Conservation (phyloP, 2,797 vertebrate species). For the Takifugu rubripes region DNA sequence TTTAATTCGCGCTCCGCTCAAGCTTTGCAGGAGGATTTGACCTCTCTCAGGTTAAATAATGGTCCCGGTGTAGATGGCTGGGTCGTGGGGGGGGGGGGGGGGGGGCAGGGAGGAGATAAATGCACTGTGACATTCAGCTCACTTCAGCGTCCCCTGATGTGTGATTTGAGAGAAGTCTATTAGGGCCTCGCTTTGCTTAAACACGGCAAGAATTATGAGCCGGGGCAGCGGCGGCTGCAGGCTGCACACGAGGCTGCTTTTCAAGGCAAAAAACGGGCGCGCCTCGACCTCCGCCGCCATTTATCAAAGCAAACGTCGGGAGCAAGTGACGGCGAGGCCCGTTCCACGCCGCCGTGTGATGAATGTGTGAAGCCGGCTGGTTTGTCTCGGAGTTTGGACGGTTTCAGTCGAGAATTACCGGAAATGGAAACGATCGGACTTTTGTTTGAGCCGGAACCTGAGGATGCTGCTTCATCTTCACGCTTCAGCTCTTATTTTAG, state of each 20-base stretch:
- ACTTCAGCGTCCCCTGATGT: constrained; percentile 62
- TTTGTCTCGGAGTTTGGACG: too few relatives aligned
- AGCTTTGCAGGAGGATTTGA: constrained; percentile 67
- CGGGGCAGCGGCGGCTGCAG: constrained; percentile 57
- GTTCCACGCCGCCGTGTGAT: constrained; percentile 15
- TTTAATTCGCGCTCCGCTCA: constrained; percentile 58
- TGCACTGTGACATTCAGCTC: constrained; percentile 69
- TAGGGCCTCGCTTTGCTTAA: constrained; percentile 68
- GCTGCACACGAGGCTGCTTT: constrained; percentile 35
- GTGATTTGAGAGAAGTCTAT: constrained; percentile 72
- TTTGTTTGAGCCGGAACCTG: too few relatives aligned
- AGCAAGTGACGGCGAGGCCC: constrained; percentile 23
- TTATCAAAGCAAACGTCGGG: constrained; percentile 45
- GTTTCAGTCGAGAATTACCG: too few relatives aligned
- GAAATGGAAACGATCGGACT: too few relatives aligned
- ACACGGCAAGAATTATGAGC: constrained; percentile 71
- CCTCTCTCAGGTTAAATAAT: constrained; percentile 74
- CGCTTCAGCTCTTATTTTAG: constrained; percentile 20
- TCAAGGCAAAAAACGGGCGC: constrained; percentile 38
- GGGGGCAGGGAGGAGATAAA: constrained; percentile 64
- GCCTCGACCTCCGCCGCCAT: constrained; percentile 34
- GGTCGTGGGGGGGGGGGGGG: constrained; percentile 27
- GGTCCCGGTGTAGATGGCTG: constrained; percentile 54
- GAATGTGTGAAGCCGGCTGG: constrained; percentile 13
- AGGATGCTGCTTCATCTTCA: constrained; percentile 8